Percentiles rank a stretch among this genome's conserved stretches.
Conservation (phyloP, 2,888 invertebrate genomes). For the Sepiola atlantica region DNA sequence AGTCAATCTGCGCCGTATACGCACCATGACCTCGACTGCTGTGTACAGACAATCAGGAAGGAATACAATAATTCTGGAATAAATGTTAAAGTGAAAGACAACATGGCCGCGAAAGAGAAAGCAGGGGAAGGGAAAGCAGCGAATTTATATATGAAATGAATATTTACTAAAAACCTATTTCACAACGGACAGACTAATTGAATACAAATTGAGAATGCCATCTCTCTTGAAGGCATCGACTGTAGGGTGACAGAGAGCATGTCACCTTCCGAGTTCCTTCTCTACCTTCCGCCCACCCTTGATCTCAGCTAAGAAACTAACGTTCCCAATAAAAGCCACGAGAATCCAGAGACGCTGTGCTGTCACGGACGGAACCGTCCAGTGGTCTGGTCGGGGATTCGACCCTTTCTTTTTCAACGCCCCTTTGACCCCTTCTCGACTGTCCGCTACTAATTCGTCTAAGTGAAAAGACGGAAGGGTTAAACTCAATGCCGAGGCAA, state of each 20-base stretch:
- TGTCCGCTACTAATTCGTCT: slow-evolving; percentile 4
- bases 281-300: neutral
- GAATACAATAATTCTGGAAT: too few species aligned
- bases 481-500: neutral
- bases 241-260: neutral
- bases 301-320: neutral
- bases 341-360: neutral
- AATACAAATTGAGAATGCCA: neutral
- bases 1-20: too few species aligned
- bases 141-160: neutral
- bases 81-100: neutral
- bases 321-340: neutral
- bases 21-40: too few species aligned
- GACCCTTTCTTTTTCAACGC: neutral
- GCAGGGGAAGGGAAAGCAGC: neutral
- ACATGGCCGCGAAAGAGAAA: neutral
- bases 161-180: neutral
- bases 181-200: neutral
- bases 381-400: neutral
- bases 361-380: neutral
- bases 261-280: neutral
- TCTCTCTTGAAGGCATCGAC: neutral
- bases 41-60: too few species aligned
- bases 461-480: neutral
- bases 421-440: neutral